These are phyloP conservation scores for Argyresthia albistria DNA, from an alignment of 2,888 invertebrate genomes.

Conservation along the genomic window DNA sequence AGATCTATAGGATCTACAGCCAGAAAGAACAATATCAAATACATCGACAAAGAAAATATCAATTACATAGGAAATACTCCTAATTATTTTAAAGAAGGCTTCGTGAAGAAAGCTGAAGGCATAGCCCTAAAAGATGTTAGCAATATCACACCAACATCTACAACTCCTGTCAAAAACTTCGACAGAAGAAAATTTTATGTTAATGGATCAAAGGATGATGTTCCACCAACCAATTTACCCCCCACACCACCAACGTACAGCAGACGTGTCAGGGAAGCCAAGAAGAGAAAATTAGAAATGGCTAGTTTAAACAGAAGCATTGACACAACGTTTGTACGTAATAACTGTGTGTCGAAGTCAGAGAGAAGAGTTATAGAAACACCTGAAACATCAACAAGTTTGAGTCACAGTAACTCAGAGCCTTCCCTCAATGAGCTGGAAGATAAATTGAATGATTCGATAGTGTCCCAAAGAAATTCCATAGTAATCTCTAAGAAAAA, in stretches of 20 bases:
- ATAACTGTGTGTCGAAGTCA: slow-evolving; percentile 49
- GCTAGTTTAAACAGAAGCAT: slow-evolving; percentile 27
- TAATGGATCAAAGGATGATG: slow-evolving; percentile 39
- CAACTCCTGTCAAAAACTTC: slow-evolving; percentile 42
- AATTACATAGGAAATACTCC: slow-evolving; percentile 71
- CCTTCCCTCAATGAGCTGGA: slow-evolving; percentile 52
- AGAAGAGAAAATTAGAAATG: slow-evolving; percentile 64
- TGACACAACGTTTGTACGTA: slow-evolving; percentile 31
- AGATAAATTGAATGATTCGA: slow-evolving; percentile 40
- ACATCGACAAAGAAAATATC: slow-evolving; percentile 58
- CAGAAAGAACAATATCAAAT: slow-evolving; percentile 42
- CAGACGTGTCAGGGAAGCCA: slow-evolving; percentile 59
- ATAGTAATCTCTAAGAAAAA: slow-evolving; percentile 25
- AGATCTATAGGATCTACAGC: slow-evolving; percentile 49
- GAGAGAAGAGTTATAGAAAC: slow-evolving; percentile 46
- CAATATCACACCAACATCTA: slow-evolving; percentile 71
- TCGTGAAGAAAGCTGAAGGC: slow-evolving; percentile 64
- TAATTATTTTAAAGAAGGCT: slow-evolving; percentile 73
- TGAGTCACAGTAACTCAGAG: slow-evolving; percentile 54
- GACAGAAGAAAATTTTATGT: slow-evolving; percentile 41
- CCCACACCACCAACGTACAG: slow-evolving; percentile 58
- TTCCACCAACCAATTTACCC: slow-evolving; percentile 42
- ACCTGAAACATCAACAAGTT: slow-evolving; percentile 27
- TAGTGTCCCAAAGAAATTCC: slow-evolving; percentile 34
- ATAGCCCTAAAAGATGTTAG: slow-evolving; percentile 72